Percentiles rank a stretch among this genome's conserved stretches.
Conservation (phyloP, 2,888 invertebrate genomes). For the Xestia ashworthii region DNA sequence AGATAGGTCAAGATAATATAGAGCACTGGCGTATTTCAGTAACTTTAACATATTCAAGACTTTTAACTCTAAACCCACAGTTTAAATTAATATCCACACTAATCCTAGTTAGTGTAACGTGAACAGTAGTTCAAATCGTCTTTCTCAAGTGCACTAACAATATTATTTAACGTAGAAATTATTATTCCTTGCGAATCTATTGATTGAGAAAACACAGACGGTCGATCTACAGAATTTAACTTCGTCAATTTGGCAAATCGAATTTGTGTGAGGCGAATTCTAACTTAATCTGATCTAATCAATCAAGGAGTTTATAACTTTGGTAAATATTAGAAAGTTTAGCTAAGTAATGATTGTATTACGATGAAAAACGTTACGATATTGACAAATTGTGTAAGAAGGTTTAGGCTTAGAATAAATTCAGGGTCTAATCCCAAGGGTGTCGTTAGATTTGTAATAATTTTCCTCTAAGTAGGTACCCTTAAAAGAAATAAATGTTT, state of each 20-base stretch:
- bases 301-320: conserved; percentile 48
- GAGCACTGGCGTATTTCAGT: neutral
- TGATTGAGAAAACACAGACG: conserved; percentile 18
- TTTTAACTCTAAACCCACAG: neutral
- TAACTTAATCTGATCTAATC: conserved; percentile 45
- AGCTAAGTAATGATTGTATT: conserved; percentile 1
- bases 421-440: neutral
- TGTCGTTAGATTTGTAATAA: conserved; percentile 12
- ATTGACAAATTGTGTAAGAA: conserved; percentile 21
- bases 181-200: neutral
- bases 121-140: too few species aligned
- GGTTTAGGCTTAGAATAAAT: neutral
- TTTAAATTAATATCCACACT: neutral
- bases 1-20: neutral
- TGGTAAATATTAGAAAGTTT: conserved; percentile 17
- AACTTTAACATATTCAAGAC: neutral
- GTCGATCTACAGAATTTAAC: conserved; percentile 18
- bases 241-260: conserved; percentile 34
- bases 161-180: conserved; percentile 13
- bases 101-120: too few species aligned
- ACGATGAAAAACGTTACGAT: conserved; percentile 5
- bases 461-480: neutral
- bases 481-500: neutral
- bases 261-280: conserved; percentile 37
- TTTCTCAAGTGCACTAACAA: neutral